Evolutionary conservation across 2,113 vertebrate genomes (phyloP).

Genomic region (Bothrops jararaca): DNA sequence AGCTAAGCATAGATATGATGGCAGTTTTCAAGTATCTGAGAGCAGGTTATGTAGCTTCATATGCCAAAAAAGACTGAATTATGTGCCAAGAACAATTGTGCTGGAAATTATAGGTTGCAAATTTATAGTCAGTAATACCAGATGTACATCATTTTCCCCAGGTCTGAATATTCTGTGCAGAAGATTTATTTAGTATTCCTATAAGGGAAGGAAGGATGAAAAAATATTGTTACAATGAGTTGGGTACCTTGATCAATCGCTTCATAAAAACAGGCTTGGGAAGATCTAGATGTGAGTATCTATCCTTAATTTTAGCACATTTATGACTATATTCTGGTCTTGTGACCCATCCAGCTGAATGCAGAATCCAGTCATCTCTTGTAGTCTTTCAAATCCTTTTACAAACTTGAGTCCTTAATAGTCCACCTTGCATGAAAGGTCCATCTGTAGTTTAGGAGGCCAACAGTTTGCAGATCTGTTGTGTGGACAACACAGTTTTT

Average conservation of each 20-base stretch:
- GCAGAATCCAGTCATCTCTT: not conserved
- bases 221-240: not conserved
- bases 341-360: not conserved
- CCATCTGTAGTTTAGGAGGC: not conserved
- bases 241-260: not conserved
- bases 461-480: not conserved
- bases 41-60: slow-evolving; percentile 4
- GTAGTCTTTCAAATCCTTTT: not conserved
- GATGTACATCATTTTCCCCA: not conserved
- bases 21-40: not conserved
- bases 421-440: not conserved
- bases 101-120: not conserved
- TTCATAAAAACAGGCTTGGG: not conserved
- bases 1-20: not conserved
- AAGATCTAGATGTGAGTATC: not conserved
- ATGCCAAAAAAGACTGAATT: slow-evolving; percentile 17
- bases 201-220: not conserved
- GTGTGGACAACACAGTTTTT: not conserved
- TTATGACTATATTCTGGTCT: not conserved
- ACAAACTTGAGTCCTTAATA: not conserved
- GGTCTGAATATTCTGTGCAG: not conserved
- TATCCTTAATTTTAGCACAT: not conserved
- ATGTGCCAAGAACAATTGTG: slow-evolving; percentile 12
- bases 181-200: not conserved
- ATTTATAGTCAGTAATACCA: not conserved